Conservation (phyloP, 2,113 vertebrate species). For the Burhinus oedicnemus region DNA sequence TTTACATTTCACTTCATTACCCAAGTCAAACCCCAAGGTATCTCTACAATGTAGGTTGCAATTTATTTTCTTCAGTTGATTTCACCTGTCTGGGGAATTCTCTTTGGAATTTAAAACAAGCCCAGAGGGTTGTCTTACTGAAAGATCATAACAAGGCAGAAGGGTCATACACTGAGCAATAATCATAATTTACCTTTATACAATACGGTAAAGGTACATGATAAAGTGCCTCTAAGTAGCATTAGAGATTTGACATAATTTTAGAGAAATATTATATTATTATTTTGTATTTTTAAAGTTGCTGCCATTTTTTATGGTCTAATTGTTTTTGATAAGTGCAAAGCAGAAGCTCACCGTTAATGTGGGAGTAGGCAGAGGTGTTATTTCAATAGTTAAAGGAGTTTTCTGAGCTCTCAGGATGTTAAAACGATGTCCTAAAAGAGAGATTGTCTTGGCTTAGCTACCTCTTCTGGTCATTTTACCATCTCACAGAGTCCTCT, state of each 20-base stretch:
- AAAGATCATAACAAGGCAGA: slow-evolving; percentile 5
- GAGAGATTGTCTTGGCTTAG: background rate
- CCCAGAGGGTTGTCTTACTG: background rate
- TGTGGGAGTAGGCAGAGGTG: background rate
- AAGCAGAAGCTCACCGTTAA: background rate
- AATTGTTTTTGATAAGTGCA: background rate
- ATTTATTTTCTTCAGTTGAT: slow-evolving; percentile 54
- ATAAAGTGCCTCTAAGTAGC: background rate
- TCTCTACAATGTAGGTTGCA: slow-evolving; percentile 20
- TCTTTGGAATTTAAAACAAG: slow-evolving; percentile 23
- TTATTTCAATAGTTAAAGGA: background rate
- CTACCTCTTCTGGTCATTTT: slow-evolving; percentile 36
- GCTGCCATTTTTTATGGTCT: background rate
- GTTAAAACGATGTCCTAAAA: background rate
- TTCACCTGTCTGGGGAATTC: slow-evolving; percentile 38
- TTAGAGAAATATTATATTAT: background rate
- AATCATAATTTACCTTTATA: background rate
- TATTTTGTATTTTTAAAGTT: background rate
- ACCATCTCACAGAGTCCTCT: background rate
- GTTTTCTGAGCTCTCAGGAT: background rate
- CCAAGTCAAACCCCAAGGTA: background rate
- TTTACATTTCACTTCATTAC: slow-evolving; percentile 44
- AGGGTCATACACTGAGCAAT: background rate
- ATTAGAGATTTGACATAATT: background rate
- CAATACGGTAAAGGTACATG: background rate